These are phyloP conservation scores for Myripristis jacobus DNA, from an alignment of 2,797 vertebrate species.

Conservation along the genomic window DNA sequence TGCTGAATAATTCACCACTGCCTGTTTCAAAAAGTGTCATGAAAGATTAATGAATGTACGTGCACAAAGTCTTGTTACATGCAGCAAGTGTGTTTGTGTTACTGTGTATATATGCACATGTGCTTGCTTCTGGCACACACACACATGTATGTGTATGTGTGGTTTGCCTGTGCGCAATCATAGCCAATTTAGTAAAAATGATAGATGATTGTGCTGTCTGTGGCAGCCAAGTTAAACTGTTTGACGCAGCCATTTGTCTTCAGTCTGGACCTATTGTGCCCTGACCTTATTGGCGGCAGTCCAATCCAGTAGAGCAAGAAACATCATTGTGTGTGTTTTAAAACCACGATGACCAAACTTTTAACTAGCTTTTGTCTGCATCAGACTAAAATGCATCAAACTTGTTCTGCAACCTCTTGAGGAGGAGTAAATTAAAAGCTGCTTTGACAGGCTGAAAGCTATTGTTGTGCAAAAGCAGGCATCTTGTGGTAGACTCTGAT, in stretches of 20 bases:
- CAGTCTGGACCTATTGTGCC: conserved; percentile 32
- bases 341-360: conserved; percentile 14
- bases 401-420: neutral
- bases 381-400: neutral
- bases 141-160: neutral
- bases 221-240: conserved; percentile 52
- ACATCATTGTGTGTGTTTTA: neutral
- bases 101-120: conserved; percentile 11
- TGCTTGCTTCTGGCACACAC: conserved; percentile 18
- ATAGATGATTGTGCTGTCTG: conserved; percentile 44
- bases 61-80: conserved; percentile 45
- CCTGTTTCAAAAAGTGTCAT: conserved; percentile 70
- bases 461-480: neutral
- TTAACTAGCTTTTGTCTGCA: neutral
- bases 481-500: neutral
- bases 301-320: conserved; percentile 29
- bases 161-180: conserved; percentile 22
- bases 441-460: conserved; percentile 18
- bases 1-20: conserved; percentile 77
- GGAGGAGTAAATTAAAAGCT: conserved; percentile 17
- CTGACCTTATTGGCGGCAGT: conserved; percentile 48
- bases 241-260: conserved; percentile 56
- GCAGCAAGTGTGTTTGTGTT: conserved; percentile 32
- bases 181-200: conserved; percentile 37
- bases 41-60: conserved; percentile 77